Base-by-base conservation (phyloP, 2,113 vertebrate genomes). In the Nibea albiflora region DNA sequence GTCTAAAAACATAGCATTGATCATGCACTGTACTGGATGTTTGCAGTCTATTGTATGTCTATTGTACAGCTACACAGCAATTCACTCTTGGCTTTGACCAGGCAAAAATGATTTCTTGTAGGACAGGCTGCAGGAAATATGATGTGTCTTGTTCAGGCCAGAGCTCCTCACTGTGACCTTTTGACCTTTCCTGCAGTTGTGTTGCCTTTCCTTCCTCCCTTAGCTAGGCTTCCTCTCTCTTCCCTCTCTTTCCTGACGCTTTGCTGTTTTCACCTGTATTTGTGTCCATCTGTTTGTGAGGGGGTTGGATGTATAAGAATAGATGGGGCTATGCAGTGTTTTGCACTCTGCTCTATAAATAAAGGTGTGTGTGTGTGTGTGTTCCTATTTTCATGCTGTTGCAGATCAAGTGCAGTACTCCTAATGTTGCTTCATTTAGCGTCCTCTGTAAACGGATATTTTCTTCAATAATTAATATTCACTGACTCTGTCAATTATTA, bases 261-360 rank as follows among this genome's bases (percentile, higher is more conserved):
- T 44, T 50, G 44, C 56, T 50, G 44, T 61, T 62, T 52, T 50
- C 17, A 44, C 20, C 3, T n/a, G 3, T 4, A 31, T 52, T 68
- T 52, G 14, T 50, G 12, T 61, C 46, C 35, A 12, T 9, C 44
- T 12, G 8, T 35, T 15, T 62, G 54, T 26, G 22, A 26, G 68
- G 35, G 12, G 2, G 28, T 3, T 19, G 26, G 10, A 63, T 6
- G 10, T 50, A 17, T 39, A 39, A 19, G 58, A 60, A 62, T 73
- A 62, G 26, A 61, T 15, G 9, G 46, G 35, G 57, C 35, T n/a
- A 50, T 2, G 19, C 24, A 50, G 24, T 61, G 42, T 49, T 73
- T 22, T 31, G 47, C 28, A 19, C 57, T 73, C 26, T 39, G 46
- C 57, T 22, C 58, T 62, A 62, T 62, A 62, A 50, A 73, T 73